Base-by-base conservation (phyloP, 2,797 vertebrate genomes). In the Ctenosaura bakeri region DNA sequence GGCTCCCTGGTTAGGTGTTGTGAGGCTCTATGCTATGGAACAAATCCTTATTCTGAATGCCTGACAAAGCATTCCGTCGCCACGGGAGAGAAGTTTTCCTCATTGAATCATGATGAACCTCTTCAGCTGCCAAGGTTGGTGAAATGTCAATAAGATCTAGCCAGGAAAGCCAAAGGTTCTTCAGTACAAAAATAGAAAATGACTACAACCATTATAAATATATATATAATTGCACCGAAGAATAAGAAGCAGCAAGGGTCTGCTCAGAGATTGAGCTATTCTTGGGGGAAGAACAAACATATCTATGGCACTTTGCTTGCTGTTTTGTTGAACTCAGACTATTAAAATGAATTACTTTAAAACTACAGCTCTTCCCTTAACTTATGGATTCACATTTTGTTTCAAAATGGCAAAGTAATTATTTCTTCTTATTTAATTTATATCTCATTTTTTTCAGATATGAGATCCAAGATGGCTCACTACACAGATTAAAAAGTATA, bases 1-100 rank as follows among this genome's bases (percentile, higher is more conserved):
- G 94, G 95, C 92, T 29, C 83, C 92, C 79, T 91, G 84, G 69
- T 0, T 13, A 90, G 32, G 90, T 90, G 91, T 82, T 95, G 87
- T 93, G 79, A 85, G 84, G 52, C 71, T 0, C 35, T 73, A 92
- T 82, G 88, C 7, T 10, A 91, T 84, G 79, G 59, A 88, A 86
- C 87, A 90, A 79, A 52, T 18, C 16, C 69, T 89, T 81, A 62
- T 89, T 83, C 80, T 69, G 46, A 92, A 71, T 54, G 0, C 12
- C 24, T 80, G 83, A 83, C 50, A 87, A 85, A 87, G 76, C 71
- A n/a, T 46, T 82, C 71, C 74, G 89, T 90, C 86, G 0, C 18
- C 86, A 81, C 32, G 42, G 46, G 80, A 84, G 83, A 88, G 89
- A 88, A 38, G 1, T 18, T 82, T 88, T 92, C 50, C 35, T 90